Evolutionary conservation across 2,888 invertebrate species (phyloP).

Genomic region (Muscina levida): DNA sequence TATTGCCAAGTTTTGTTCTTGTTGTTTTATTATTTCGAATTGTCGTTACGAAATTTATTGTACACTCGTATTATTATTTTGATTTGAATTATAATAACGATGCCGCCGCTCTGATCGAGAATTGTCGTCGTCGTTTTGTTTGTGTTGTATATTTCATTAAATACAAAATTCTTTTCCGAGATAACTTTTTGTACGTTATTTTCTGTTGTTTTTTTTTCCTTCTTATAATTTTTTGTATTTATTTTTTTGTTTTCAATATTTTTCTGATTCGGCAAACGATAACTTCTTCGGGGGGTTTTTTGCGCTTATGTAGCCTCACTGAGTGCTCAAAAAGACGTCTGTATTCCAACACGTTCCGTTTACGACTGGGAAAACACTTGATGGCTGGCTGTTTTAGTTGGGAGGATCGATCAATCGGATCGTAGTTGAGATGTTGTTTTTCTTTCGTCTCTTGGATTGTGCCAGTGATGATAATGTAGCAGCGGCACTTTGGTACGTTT

Average conservation of each 20-base stretch:
- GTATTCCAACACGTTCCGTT: conserved; percentile 78
- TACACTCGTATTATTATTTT: conserved; percentile 18
- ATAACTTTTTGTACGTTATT: conserved; percentile 54
- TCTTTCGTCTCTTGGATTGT: conserved; percentile 34
- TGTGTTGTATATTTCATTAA: conserved; percentile 44
- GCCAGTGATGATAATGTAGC: conserved; percentile 11
- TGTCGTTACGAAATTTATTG: conserved; percentile 29
- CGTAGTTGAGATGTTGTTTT: conserved; percentile 53
- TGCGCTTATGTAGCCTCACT: conserved; percentile 62
- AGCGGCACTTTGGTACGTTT: conserved; percentile 38
- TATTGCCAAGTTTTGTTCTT: background rate
- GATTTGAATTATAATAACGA: conserved; percentile 39
- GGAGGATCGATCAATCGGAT: conserved; percentile 59
- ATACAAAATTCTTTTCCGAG: conserved; percentile 47
- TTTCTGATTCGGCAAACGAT: conserved; percentile 42
- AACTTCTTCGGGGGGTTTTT: conserved; percentile 47
- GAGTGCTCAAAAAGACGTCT: conserved; percentile 75
- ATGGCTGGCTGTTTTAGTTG: conserved; percentile 63
- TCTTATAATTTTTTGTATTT: conserved; percentile 40
- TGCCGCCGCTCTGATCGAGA: background rate
- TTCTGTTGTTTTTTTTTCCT: conserved; percentile 53
- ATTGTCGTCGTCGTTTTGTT: conserved; percentile 27
- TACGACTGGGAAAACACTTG: conserved; percentile 76
- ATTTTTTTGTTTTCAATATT: conserved; percentile 37
- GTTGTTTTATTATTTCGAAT: too few relatives aligned